Percentiles rank a stretch among this genome's conserved stretches.
These are phyloP conservation scores for Tamias sibiricus DNA, from an alignment of 2,113 vertebrate species.

Conservation along the genomic window DNA sequence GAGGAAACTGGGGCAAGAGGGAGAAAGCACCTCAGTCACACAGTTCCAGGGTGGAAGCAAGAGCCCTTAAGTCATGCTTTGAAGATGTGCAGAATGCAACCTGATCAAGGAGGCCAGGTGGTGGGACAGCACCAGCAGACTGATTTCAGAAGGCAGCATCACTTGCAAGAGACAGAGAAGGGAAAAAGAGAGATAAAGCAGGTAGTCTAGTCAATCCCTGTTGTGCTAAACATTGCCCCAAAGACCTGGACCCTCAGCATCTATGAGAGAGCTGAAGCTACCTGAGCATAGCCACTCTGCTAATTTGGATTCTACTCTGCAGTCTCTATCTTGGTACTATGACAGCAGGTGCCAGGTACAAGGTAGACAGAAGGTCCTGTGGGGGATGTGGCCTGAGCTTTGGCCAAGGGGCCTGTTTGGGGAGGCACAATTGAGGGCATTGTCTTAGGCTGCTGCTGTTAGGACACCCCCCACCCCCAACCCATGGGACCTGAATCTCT, in stretches of 20 bases:
- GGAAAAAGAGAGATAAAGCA: neutral
- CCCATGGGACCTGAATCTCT: neutral
- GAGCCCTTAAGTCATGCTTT: slow-evolving; percentile 83
- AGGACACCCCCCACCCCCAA: neutral
- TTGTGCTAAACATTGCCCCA: neutral
- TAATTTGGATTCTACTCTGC: neutral
- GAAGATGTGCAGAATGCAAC: slow-evolving; percentile 78
- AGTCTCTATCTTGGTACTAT: neutral
- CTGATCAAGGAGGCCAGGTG: slow-evolving; percentile 88
- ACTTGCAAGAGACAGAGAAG: neutral
- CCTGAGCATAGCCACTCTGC: neutral
- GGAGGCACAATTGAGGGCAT: neutral
- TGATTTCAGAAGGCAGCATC: slow-evolving; percentile 80
- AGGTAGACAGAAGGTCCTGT: neutral
- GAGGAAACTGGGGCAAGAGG: neutral
- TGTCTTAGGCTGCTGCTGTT: too few species aligned
- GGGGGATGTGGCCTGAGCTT: neutral
- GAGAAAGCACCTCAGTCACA: too few species aligned
- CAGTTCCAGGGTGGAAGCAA: neutral
- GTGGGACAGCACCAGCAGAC: slow-evolving; percentile 85
- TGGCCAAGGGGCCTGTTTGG: neutral
- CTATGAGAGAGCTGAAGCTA: neutral
- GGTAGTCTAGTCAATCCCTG: accelerated
- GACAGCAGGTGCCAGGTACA: neutral
- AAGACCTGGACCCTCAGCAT: neutral